These are phyloP conservation scores for Microplitis manilae DNA, from an alignment of 2,888 invertebrate species.

Conservation along the genomic window DNA sequence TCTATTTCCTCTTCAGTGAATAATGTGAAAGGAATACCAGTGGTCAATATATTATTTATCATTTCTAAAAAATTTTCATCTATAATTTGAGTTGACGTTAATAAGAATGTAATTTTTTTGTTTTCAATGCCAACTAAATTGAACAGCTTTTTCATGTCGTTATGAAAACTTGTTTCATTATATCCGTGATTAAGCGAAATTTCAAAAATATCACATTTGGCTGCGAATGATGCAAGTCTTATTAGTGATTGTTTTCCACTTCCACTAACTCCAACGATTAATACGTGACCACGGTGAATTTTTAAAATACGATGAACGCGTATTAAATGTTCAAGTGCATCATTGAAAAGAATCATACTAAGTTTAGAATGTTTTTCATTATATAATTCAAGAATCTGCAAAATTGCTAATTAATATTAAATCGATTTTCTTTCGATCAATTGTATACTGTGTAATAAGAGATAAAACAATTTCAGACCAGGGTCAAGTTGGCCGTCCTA, in stretches of 20 bases:
- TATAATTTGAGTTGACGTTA: constrained; percentile 86
- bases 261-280: constrained; percentile 92
- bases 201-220: constrained; percentile 86
- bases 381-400: constrained; percentile 87
- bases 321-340: constrained; percentile 92
- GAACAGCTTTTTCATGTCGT: constrained; percentile 88
- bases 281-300: constrained; percentile 86
- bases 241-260: constrained; percentile 90
- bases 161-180: constrained; percentile 86
- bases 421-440: background rate
- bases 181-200: constrained; percentile 90
- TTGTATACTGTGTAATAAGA: background rate
- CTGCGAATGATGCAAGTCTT: constrained; percentile 86
- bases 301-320: constrained; percentile 88
- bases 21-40: constrained; percentile 89
- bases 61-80: constrained; percentile 90
- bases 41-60: constrained; percentile 92
- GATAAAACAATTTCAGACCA: too few species aligned
- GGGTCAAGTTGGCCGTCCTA: too few species aligned
- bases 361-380: constrained; percentile 83
- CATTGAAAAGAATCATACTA: constrained; percentile 90
- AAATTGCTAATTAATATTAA: constrained; percentile 18
- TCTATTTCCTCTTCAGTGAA: constrained; percentile 93
- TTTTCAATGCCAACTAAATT: constrained; percentile 84
- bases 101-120: constrained; percentile 86